Conservation (phyloP, 2,888 invertebrate species). For the Drosophila anceps region DNA sequence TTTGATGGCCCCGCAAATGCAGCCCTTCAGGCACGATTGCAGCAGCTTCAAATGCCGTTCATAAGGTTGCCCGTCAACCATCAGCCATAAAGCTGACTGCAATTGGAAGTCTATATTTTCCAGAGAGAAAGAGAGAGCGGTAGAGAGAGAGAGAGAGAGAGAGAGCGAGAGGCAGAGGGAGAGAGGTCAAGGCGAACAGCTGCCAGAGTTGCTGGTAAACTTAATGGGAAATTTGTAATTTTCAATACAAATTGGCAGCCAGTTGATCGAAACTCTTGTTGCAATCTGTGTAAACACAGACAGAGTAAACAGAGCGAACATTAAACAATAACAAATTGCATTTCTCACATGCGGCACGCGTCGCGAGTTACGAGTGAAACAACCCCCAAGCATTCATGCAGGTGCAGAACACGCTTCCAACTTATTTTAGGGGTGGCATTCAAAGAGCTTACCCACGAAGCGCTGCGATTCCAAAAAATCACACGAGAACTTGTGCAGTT, state of each 20-base stretch:
- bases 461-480: conserved; percentile 71
- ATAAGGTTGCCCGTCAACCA: conserved; percentile 45
- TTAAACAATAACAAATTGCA: conserved; percentile 70
- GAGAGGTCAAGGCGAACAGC: conserved; percentile 41
- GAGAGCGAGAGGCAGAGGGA: not conserved
- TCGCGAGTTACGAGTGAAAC: conserved; percentile 10
- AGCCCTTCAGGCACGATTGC: conserved; percentile 52
- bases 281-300: conserved; percentile 54
- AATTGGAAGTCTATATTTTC: conserved; percentile 40
- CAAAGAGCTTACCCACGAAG: conserved; percentile 45
- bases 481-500: conserved; percentile 82
- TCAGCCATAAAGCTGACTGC: conserved; percentile 35
- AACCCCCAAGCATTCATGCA: conserved; percentile 47
- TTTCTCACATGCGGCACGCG: conserved; percentile 71
- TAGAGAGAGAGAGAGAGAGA: conserved; percentile 11
- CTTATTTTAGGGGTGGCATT: conserved; percentile 52
- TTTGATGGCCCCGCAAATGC: conserved; percentile 32
- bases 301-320: conserved; percentile 21
- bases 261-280: not conserved
- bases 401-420: conserved; percentile 37
- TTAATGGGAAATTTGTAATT: conserved; percentile 50
- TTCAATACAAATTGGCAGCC: conserved; percentile 23
- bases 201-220: conserved; percentile 34
- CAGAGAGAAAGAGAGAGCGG: not conserved
- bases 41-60: conserved; percentile 18